Evolutionary conservation across 2,113 vertebrate species (phyloP).

Genomic region (Geothlypis trichas): DNA sequence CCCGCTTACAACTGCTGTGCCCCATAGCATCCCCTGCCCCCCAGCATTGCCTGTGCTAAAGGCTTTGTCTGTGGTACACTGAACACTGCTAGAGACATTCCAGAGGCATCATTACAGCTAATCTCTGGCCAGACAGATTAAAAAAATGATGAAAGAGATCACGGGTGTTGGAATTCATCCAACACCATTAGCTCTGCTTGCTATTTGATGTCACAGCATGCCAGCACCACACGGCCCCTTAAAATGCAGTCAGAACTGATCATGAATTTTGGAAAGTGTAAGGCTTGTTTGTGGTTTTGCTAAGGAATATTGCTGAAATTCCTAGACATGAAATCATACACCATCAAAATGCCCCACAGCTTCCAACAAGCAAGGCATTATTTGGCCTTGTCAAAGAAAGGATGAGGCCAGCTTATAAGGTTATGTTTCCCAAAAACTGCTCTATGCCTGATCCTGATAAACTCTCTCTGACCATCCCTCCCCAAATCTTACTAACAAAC

Average conservation of each 20-base stretch:
- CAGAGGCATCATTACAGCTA: conserved; percentile 48
- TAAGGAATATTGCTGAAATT: background rate
- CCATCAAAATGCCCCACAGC: background rate
- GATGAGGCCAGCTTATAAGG: background rate
- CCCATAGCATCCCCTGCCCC: background rate
- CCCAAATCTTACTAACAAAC: background rate
- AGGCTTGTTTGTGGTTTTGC: background rate
- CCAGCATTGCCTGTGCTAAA: background rate
- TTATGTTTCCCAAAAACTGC: background rate
- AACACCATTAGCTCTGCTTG: background rate
- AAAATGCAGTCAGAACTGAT: background rate
- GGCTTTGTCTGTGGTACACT: background rate
- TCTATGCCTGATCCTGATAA: background rate
- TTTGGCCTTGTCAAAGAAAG: background rate
- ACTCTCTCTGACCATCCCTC: background rate
- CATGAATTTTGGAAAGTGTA: background rate
- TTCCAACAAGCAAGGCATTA: background rate
- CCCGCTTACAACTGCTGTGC: background rate
- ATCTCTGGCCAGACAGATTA: conserved; percentile 56
- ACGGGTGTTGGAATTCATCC: background rate
- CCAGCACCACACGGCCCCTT: background rate
- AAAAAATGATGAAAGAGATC: conserved; percentile 26
- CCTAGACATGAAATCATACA: background rate
- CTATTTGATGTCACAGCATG: background rate
- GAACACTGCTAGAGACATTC: conserved; percentile 25